Conservation (phyloP, 2,888 invertebrate genomes). For the Pterostichus madidus region DNA sequence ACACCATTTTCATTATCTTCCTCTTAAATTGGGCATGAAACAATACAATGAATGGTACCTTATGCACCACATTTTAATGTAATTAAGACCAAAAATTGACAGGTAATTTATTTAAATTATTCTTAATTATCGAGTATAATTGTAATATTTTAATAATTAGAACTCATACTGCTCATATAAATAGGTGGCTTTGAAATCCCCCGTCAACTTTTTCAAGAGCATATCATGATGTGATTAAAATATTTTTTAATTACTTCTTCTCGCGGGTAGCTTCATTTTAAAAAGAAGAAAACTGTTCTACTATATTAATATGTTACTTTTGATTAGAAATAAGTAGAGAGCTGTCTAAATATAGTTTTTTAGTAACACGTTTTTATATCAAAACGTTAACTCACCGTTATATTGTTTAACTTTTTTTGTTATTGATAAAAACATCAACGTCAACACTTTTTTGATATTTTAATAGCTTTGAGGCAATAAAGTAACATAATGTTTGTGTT, state of each 20-base stretch:
- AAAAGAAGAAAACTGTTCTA: not conserved
- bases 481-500: not conserved
- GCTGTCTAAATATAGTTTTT: not conserved
- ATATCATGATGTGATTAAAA: conserved; percentile 23
- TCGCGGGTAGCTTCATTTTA: conserved; percentile 6
- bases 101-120: conserved; percentile 44
- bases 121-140: conserved; percentile 38
- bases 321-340: not conserved
- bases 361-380: not conserved
- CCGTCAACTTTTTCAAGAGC: conserved; percentile 16
- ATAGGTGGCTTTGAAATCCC: conserved; percentile 1
- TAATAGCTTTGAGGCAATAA: not conserved
- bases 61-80: conserved; percentile 17
- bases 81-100: conserved; percentile 37
- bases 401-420: conserved; percentile 3
- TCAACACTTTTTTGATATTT: conserved; percentile 23
- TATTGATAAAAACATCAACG: conserved; percentile 16
- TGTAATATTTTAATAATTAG: conserved; percentile 48
- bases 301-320: conserved; percentile 11
- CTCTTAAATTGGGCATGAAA: not conserved
- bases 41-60: conserved; percentile 41
- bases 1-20: conserved; percentile 36
- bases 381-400: conserved; percentile 21
- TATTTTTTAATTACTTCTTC: conserved; percentile 36
- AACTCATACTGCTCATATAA: conserved; percentile 41